Percentiles rank a stretch among this genome's conserved stretches.
Conservation (phyloP, 2,797 vertebrate species). For the Phoeniculus purpureus region DNA sequence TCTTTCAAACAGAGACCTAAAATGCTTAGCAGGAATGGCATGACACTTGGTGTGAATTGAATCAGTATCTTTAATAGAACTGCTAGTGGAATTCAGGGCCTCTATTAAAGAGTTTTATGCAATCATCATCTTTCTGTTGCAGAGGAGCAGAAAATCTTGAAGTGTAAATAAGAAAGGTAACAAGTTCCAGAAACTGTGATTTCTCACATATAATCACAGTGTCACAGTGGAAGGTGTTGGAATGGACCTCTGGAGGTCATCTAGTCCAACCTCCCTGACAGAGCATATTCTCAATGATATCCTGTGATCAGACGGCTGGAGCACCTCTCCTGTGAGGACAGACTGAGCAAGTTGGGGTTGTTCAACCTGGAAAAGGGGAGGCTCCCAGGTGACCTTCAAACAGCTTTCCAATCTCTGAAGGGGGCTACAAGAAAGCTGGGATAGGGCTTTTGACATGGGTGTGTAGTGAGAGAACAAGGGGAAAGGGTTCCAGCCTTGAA, state of each 20-base stretch:
- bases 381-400: too few species aligned
- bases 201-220: neutral
- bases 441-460: too few species aligned
- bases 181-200: neutral
- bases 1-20: neutral
- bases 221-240: too few species aligned
- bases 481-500: too few species aligned
- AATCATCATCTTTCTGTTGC: fast-evolving
- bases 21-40: neutral
- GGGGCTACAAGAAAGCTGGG: too few species aligned
- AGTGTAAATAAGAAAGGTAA: neutral
- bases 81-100: neutral
- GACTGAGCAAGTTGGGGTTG: too few species aligned
- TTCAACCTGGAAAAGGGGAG: too few species aligned
- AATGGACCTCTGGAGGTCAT: too few species aligned
- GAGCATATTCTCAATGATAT: neutral
- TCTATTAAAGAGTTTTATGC: fast-evolving
- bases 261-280: too few species aligned
- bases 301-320: neutral
- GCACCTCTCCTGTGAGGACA: too few species aligned
- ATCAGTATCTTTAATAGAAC: neutral
- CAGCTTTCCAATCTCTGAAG: too few species aligned
- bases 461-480: too few species aligned
- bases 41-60: neutral
- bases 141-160: neutral